These are phyloP conservation scores for Thymelicus acteon DNA, from an alignment of 2,888 invertebrate genomes.

Conservation along the genomic window DNA sequence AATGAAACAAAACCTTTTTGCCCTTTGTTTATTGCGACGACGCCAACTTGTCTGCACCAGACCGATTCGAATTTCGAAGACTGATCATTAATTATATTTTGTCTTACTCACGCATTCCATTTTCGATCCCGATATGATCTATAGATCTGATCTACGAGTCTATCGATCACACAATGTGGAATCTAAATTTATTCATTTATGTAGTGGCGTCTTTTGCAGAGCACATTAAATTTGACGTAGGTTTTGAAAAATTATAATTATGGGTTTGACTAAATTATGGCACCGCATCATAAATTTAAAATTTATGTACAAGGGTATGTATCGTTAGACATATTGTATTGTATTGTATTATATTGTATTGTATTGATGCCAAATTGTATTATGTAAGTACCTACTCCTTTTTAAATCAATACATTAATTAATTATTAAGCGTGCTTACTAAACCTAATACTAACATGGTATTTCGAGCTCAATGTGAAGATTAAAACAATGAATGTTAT, in stretches of 20 bases:
- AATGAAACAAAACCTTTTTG: slow-evolving; percentile 72
- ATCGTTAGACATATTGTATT: too few relatives aligned
- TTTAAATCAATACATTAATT: too few relatives aligned
- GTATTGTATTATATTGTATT: too few relatives aligned
- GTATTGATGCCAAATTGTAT: too few relatives aligned
- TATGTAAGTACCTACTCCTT: too few relatives aligned
- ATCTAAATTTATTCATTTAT: slow-evolving; percentile 81
- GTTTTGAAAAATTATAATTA: slow-evolving; percentile 27
- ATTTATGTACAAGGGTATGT: neutral
- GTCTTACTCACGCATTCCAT: slow-evolving; percentile 85
- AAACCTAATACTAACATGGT: too few relatives aligned
- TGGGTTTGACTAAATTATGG: slow-evolving; percentile 12
- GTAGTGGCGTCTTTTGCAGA: slow-evolving; percentile 73
- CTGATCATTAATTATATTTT: slow-evolving; percentile 84
- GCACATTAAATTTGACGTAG: slow-evolving; percentile 57
- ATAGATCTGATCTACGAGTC: slow-evolving; percentile 82
- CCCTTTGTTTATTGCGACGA: slow-evolving; percentile 81
- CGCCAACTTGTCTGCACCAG: slow-evolving; percentile 83
- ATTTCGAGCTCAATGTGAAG: neutral
- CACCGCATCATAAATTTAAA: slow-evolving; percentile 7
- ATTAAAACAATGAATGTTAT: slow-evolving; percentile 35
- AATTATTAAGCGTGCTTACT: too few relatives aligned
- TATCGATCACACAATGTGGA: slow-evolving; percentile 81
- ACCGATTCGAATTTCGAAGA: slow-evolving; percentile 81
- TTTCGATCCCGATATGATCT: slow-evolving; percentile 82